phyloP scores from a whole-genome alignment of 1,140 invertebrate species.

The Kradibia gibbosae region DNA sequence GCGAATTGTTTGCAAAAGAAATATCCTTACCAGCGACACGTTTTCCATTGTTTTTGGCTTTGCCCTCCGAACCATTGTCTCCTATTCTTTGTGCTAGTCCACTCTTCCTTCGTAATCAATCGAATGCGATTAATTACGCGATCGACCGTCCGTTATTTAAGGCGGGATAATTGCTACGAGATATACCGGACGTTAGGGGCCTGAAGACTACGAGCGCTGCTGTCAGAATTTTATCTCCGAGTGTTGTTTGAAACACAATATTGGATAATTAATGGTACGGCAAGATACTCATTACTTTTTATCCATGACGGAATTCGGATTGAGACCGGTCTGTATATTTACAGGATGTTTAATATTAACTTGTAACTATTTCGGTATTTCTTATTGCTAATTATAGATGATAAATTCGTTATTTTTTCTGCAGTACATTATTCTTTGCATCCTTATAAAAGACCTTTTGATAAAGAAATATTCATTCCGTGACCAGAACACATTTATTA shows the following conservation, averaged over 20 bases:
- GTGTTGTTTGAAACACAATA: background rate
- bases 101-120: constrained; percentile 25
- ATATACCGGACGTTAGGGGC: background rate
- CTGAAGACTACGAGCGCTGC: background rate
- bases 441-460: too few relatives aligned
- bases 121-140: constrained; percentile 34
- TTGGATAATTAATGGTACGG: background rate
- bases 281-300: background rate
- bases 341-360: background rate
- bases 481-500: too few relatives aligned
- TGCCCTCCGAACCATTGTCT: background rate
- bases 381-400: background rate
- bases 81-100: background rate
- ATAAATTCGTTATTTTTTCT: too few relatives aligned
- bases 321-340: background rate
- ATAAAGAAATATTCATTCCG: too few relatives aligned
- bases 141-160: constrained; percentile 11
- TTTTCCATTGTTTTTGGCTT: constrained; percentile 27
- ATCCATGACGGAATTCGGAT: background rate
- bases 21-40: too few relatives aligned
- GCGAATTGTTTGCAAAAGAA: constrained; percentile 3
- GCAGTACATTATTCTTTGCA: too few relatives aligned
- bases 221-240: constrained; percentile 4
- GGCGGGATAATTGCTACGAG: background rate
- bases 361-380: background rate